Percentiles rank a stretch among this genome's conserved stretches.
Conservation (phyloP, 2,888 invertebrate genomes). For the Drosophila mettleri region DNA sequence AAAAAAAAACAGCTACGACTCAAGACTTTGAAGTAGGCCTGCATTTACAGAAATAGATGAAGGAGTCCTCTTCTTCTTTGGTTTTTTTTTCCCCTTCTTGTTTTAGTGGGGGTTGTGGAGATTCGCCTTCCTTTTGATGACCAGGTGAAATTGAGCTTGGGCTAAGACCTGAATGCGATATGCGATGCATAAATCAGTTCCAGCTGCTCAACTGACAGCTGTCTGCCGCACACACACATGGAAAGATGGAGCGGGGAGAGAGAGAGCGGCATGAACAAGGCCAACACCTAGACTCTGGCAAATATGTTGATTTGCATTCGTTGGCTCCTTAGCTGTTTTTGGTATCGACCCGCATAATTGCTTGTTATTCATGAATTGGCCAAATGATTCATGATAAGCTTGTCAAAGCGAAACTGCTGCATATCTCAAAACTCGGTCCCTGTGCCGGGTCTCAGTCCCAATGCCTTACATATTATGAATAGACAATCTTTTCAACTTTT, state of each 20-base stretch:
- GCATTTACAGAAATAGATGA: neutral
- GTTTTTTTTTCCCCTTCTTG: neutral
- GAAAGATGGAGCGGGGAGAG: neutral
- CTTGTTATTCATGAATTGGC: constrained; percentile 72
- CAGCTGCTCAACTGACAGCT: constrained; percentile 65
- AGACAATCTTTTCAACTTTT: constrained; percentile 16
- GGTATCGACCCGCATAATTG: constrained; percentile 70
- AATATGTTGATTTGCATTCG: constrained; percentile 52
- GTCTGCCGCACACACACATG: constrained; percentile 33
- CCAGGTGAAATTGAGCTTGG: constrained; percentile 34
- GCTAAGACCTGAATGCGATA: constrained; percentile 33
- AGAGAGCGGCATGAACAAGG: neutral
- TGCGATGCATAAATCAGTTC: constrained; percentile 71
- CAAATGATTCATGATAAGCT: constrained; percentile 62
- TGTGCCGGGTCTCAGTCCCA: neutral
- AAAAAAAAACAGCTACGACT: constrained; percentile 20
- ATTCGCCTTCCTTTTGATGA: constrained; percentile 1
- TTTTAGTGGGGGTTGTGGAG: neutral
- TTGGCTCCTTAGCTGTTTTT: constrained; percentile 20
- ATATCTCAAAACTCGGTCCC: constrained; percentile 30
- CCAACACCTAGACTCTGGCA: constrained; percentile 5
- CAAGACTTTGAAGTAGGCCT: constrained; percentile 41
- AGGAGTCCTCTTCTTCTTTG: neutral
- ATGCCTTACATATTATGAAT: constrained; percentile 2
- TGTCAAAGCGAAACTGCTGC: constrained; percentile 36